phyloP scores from a whole-genome alignment of 2,797 vertebrate genomes.

The Discoglossus pictus region DNA sequence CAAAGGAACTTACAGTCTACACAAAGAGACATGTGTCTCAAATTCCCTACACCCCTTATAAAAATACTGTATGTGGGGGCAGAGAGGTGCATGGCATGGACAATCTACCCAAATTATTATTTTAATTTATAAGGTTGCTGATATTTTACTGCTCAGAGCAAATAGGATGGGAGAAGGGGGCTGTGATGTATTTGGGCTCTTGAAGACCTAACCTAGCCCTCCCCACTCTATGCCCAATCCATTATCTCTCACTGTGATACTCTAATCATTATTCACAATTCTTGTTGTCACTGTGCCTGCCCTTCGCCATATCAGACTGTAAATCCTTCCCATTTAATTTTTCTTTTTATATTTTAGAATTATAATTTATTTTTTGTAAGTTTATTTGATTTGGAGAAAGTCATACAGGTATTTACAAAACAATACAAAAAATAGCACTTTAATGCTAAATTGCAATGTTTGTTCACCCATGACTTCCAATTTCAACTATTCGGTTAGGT shows the following conservation, averaged over 20 bases:
- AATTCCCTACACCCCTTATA: neutral
- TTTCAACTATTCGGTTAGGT: neutral
- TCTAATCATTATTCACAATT: conserved; percentile 1
- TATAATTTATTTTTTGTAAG: conserved; percentile 6
- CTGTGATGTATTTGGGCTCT: neutral
- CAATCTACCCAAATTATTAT: conserved; percentile 12
- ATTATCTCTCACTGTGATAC: conserved; percentile 44
- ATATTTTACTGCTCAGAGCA: conserved; percentile 19
- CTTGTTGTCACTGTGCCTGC: conserved; percentile 14
- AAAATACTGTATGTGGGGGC: conserved; percentile 31
- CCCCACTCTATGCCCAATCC: conserved; percentile 2
- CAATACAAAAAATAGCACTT: neutral
- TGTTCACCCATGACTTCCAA: no score
- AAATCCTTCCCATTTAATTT: neutral
- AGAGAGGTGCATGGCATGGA: conserved; percentile 19
- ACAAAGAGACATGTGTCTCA: conserved; percentile 8
- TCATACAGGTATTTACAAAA: conserved; percentile 6
- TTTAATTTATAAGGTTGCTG: conserved; percentile 7
- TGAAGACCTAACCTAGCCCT: neutral
- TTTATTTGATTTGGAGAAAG: neutral
- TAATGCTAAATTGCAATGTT: neutral
- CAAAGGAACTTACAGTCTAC: conserved; percentile 8
- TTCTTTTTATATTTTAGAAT: no score
- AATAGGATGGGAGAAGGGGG: conserved; percentile 7
- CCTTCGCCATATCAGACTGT: neutral